Conservation (phyloP, 2,888 invertebrate genomes). For the Gymnocheta viridis region DNA sequence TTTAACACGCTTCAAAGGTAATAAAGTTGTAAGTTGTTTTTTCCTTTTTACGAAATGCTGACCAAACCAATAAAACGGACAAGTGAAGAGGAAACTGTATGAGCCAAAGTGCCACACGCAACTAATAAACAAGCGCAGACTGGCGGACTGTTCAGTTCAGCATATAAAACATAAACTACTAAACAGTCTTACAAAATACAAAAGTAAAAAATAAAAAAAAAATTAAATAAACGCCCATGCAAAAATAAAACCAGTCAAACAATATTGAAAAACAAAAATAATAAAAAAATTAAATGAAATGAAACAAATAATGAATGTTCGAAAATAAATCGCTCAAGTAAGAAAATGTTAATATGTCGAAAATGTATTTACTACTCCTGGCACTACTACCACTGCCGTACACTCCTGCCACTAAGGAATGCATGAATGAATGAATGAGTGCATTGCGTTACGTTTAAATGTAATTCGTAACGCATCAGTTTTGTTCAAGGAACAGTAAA, state of each 20-base stretch:
- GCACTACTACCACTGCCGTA: neutral
- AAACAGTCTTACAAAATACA: neutral
- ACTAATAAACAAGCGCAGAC: conserved; percentile 49
- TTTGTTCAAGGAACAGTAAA: neutral
- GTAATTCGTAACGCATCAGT: conserved; percentile 63
- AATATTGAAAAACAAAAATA: conserved; percentile 1
- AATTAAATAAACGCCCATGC: conserved; percentile 69
- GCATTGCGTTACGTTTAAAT: conserved; percentile 59
- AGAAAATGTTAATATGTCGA: conserved; percentile 39
- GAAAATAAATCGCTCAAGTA: conserved; percentile 63
- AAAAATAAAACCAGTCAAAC: conserved; percentile 43
- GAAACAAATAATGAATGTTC: conserved; percentile 55
- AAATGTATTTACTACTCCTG: conserved; percentile 25
- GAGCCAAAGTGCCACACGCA: conserved; percentile 60
- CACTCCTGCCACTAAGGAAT: neutral
- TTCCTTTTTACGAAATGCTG: neutral
- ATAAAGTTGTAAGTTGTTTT: conserved; percentile 59
- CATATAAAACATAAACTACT: neutral
- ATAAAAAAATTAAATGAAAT: conserved; percentile 8
- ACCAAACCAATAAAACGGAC: conserved; percentile 61
- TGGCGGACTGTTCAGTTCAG: neutral
- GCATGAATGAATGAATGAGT: conserved; percentile 23
- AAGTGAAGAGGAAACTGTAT: conserved; percentile 55
- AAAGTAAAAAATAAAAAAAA: neutral
- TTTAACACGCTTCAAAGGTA: conserved; percentile 61